Evolutionary conservation across 2,888 invertebrate species (phyloP).

Genomic region (Panopea generosa): DNA sequence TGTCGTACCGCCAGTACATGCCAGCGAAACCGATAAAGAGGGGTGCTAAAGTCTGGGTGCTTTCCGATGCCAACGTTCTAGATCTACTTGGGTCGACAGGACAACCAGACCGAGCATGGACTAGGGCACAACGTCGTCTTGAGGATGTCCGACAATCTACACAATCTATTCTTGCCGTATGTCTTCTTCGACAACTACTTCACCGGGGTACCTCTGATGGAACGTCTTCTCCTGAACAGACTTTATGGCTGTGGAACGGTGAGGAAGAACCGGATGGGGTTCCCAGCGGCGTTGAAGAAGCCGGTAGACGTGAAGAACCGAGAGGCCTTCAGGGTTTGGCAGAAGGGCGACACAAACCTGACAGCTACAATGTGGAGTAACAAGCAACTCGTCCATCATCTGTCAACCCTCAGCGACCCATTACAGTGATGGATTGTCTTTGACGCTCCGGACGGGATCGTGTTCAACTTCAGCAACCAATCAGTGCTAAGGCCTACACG

Average conservation of each 20-base stretch:
- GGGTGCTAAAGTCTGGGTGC: too few species aligned
- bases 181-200: too few species aligned
- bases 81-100: slow-evolving; percentile 24
- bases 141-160: slow-evolving; percentile 25
- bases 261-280: slow-evolving; percentile 20
- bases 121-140: slow-evolving; percentile 38
- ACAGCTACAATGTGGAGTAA: slow-evolving; percentile 34
- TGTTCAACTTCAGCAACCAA: slow-evolving; percentile 20
- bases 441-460: too few species aligned
- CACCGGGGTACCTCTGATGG: too few species aligned
- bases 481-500: slow-evolving; percentile 21
- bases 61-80: slow-evolving; percentile 21
- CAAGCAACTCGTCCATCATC: too few species aligned
- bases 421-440: neutral
- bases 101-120: slow-evolving; percentile 11
- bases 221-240: slow-evolving; percentile 9
- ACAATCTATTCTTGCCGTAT: slow-evolving; percentile 19
- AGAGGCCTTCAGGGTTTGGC: slow-evolving; percentile 22
- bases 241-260: slow-evolving; percentile 49
- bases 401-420: too few species aligned
- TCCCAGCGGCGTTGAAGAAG: slow-evolving; percentile 38
- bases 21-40: too few species aligned
- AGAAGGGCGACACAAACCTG: slow-evolving; percentile 15
- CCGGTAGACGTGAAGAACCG: slow-evolving; percentile 23
- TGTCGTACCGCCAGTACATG: too few species aligned